Percentiles rank a stretch among this genome's conserved stretches.
Conservation (phyloP, 2,888 invertebrate species). For the Xanthia togata region DNA sequence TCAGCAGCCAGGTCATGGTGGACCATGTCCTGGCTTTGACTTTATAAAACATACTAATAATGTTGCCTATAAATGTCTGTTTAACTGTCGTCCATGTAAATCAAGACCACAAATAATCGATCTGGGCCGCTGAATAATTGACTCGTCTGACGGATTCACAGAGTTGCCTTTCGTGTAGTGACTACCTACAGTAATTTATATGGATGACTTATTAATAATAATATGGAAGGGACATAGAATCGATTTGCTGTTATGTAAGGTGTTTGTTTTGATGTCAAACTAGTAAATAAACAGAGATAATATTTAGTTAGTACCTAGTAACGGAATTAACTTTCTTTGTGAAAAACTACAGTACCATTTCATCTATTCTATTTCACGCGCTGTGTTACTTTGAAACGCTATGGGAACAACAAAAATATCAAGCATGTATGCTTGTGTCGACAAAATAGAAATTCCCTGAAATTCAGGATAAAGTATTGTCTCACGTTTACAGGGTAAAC, state of each 20-base stretch:
- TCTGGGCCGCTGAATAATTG: slow-evolving; percentile 45
- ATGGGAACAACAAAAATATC: no score
- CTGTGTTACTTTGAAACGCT: no score
- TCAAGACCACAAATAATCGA: slow-evolving; percentile 49
- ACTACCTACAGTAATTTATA: background rate
- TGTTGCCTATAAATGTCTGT: background rate
- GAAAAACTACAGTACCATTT: no score
- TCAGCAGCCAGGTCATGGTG: no score
- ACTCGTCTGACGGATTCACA: slow-evolving; percentile 15
- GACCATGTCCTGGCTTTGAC: no score
- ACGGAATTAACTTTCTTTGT: background rate
- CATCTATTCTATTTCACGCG: no score
- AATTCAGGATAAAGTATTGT: background rate
- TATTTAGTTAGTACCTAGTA: background rate
- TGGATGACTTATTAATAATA: slow-evolving; percentile 30
- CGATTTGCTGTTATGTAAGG: slow-evolving; percentile 6
- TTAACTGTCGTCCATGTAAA: slow-evolving; percentile 46
- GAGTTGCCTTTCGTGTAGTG: slow-evolving; percentile 5
- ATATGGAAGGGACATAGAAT: slow-evolving; percentile 5
- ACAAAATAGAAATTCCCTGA: background rate
- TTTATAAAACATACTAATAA: background rate
- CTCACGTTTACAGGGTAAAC: background rate
- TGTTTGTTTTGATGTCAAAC: background rate
- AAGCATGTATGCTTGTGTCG: no score
- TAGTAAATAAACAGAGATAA: background rate